These are phyloP conservation scores for Hypsibius dujardini DNA, from an alignment of 1,140 invertebrate species.

Conservation along the genomic window DNA sequence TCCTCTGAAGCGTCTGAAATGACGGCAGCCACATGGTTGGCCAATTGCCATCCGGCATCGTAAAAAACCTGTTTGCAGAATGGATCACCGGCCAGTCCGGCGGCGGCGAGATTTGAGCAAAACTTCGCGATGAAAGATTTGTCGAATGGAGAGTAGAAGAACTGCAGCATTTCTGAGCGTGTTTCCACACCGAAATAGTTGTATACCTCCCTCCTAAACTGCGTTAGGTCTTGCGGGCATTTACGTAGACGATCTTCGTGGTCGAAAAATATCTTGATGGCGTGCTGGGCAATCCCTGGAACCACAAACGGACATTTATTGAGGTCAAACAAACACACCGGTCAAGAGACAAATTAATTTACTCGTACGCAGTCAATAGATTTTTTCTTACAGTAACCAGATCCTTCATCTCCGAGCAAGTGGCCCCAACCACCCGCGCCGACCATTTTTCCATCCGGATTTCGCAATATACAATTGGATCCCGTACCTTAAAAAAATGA, in stretches of 20 bases:
- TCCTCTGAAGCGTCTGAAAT: background rate
- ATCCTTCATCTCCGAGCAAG: constrained; percentile 7
- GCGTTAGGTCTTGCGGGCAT: background rate
- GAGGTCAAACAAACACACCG: background rate
- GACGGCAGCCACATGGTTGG: background rate
- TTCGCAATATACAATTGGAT: constrained; percentile 12
- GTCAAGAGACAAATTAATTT: background rate
- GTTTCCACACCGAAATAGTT: background rate
- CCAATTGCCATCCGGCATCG: background rate
- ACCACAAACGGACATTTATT: background rate
- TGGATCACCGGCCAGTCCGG: background rate
- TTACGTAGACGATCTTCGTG: constrained; percentile 6
- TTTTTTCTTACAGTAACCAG: background rate
- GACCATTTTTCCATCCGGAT: background rate
- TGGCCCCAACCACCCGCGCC: constrained; percentile 7
- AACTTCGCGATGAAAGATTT: constrained; percentile 8
- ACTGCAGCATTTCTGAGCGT: background rate
- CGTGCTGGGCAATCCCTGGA: constrained; percentile 2
- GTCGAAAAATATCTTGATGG: constrained; percentile 1
- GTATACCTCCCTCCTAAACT: background rate
- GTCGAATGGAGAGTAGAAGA: constrained; percentile 7
- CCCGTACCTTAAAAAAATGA: constrained; percentile 21
- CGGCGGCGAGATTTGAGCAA: background rate
- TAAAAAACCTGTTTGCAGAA: background rate
- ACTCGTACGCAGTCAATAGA: background rate